phyloP scores from a whole-genome alignment of 2,113 vertebrate genomes.

The Corynorhinus townsendii region DNA sequence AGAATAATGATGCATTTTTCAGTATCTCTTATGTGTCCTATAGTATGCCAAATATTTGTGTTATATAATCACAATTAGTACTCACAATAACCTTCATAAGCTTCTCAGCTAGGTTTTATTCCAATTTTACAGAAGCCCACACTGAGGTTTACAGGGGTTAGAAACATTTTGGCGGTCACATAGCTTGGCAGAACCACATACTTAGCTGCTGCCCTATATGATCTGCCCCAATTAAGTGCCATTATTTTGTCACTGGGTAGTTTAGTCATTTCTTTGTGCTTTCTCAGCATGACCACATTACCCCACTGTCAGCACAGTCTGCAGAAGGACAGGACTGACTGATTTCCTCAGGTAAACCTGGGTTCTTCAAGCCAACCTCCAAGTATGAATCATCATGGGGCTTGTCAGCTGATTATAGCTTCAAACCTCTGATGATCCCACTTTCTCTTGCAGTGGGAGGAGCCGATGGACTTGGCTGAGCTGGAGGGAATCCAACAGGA shows the following conservation, averaged over 20 bases:
- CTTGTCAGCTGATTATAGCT: not conserved
- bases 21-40: not conserved
- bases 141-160: not conserved
- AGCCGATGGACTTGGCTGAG: constrained; percentile 82
- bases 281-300: not conserved
- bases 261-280: not conserved
- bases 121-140: not conserved
- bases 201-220: not conserved
- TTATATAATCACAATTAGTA: not conserved
- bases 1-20: not conserved
- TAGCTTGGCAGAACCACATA: not conserved
- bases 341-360: not conserved
- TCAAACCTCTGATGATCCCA: not conserved
- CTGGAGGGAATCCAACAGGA: constrained; percentile 94
- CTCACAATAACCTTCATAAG: not conserved
- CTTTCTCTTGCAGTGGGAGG: constrained; percentile 71
- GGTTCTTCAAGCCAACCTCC: not conserved
- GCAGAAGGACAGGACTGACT: not conserved
- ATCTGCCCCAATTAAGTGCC: not conserved
- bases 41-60: not conserved
- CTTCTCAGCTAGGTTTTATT: not conserved
- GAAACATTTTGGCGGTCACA: not conserved
- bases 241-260: not conserved
- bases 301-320: not conserved
- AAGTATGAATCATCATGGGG: not conserved